phyloP scores from a whole-genome alignment of 2,797 vertebrate genomes.

The Gadopsis bispinosus region DNA sequence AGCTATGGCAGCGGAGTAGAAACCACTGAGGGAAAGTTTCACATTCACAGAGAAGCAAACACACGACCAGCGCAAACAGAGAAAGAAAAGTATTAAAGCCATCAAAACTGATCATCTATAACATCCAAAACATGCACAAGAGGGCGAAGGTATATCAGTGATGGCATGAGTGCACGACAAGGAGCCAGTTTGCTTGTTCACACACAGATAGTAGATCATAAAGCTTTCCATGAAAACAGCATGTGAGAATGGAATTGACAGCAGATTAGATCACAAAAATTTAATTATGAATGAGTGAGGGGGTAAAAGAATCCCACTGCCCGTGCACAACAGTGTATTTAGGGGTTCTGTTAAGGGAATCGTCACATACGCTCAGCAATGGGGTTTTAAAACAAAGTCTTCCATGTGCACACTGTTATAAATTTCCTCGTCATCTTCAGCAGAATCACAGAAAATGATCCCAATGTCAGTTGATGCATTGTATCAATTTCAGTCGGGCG shows the following conservation, averaged over 20 bases:
- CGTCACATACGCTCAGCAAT: background rate
- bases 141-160: constrained; percentile 18
- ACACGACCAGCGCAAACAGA: background rate
- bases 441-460: constrained; percentile 44
- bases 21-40: background rate
- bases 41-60: background rate
- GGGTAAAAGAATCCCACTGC: constrained; percentile 14
- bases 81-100: constrained; percentile 30
- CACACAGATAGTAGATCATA: constrained; percentile 23
- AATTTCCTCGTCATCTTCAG: constrained; percentile 41
- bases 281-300: constrained; percentile 42
- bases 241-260: constrained; percentile 23
- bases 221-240: constrained; percentile 21
- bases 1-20: constrained; percentile 6
- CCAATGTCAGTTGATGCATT: constrained; percentile 68
- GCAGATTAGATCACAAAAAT: constrained; percentile 49
- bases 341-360: constrained; percentile 14
- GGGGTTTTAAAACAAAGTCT: background rate
- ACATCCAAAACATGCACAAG: constrained; percentile 35
- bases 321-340: constrained; percentile 22
- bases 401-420: constrained; percentile 10
- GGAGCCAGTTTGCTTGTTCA: constrained; percentile 22
- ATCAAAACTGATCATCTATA: constrained; percentile 40
- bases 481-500: constrained; percentile 65
- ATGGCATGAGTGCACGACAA: background rate